Percentiles rank a stretch among this genome's conserved stretches.
phyloP scores from a whole-genome alignment of 2,113 vertebrate genomes.

The Petroica traversi region DNA sequence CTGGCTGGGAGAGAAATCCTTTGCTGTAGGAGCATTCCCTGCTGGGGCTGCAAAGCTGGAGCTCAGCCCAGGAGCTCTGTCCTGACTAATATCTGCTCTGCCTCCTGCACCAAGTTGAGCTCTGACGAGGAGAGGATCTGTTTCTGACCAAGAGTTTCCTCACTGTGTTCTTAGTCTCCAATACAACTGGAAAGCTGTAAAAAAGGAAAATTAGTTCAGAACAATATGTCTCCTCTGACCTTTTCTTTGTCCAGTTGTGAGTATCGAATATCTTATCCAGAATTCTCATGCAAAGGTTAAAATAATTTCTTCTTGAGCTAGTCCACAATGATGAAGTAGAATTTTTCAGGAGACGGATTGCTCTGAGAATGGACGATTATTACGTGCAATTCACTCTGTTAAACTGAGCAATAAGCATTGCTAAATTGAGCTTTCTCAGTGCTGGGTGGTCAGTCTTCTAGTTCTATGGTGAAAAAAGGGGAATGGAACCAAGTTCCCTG shows the following conservation, averaged over 20 bases:
- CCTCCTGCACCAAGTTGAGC: not conserved
- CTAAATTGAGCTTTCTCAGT: conserved; percentile 23
- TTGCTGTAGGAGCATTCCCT: conserved; percentile 1
- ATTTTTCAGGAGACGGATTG: conserved; percentile 32
- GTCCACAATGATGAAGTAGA: conserved; percentile 30
- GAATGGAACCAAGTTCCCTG: not conserved
- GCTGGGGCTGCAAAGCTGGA: conserved; percentile 41
- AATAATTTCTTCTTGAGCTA: conserved; percentile 6
- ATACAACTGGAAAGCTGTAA: not conserved
- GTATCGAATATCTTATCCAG: not conserved
- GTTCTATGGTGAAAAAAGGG: not conserved
- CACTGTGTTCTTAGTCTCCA: not conserved
- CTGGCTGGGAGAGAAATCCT: not conserved
- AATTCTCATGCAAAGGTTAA: not conserved
- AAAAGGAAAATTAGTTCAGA: not conserved
- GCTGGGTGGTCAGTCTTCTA: conserved; percentile 46
- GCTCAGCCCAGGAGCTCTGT: conserved; percentile 1
- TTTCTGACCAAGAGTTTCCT: not conserved
- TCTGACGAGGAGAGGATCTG: not conserved
- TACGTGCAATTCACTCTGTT: conserved; percentile 23
- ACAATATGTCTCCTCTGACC: not conserved
- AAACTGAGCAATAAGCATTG: conserved; percentile 1
- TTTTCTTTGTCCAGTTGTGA: not conserved
- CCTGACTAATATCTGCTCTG: not conserved
- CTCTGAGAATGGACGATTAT: not conserved